phyloP scores from a whole-genome alignment of 2,888 invertebrate species.

The Conistra vaccinii region DNA sequence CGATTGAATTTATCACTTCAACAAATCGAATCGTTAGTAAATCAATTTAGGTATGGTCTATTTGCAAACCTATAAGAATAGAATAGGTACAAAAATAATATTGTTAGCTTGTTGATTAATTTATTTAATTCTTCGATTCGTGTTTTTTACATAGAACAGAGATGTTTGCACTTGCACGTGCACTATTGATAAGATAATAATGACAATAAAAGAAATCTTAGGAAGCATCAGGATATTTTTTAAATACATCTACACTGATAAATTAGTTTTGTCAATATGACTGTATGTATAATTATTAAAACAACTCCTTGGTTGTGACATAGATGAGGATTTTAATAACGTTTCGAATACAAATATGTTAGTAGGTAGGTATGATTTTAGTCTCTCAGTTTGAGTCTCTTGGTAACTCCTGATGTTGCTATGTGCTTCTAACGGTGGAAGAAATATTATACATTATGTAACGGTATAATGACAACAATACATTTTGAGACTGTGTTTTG shows the following conservation, averaged over 20 bases:
- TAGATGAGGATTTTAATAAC: background rate
- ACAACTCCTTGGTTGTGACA: background rate
- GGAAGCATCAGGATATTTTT: background rate
- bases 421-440: background rate
- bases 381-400: background rate
- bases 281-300: background rate
- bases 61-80: background rate
- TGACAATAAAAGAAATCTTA: background rate
- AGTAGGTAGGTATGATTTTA: background rate
- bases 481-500: background rate
- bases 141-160: background rate
- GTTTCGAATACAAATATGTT: background rate
- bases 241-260: background rate
- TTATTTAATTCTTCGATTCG: background rate
- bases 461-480: background rate
- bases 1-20: background rate
- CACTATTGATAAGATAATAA: background rate
- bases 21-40: constrained; percentile 7
- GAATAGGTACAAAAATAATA: background rate
- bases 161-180: background rate
- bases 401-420: background rate
- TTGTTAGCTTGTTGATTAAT: background rate
- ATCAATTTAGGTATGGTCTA: background rate
- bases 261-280: background rate
- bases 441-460: background rate